Evolutionary conservation across 1,140 invertebrate species (phyloP).

Genomic region (Aphelenchoides fujianensis): DNA sequence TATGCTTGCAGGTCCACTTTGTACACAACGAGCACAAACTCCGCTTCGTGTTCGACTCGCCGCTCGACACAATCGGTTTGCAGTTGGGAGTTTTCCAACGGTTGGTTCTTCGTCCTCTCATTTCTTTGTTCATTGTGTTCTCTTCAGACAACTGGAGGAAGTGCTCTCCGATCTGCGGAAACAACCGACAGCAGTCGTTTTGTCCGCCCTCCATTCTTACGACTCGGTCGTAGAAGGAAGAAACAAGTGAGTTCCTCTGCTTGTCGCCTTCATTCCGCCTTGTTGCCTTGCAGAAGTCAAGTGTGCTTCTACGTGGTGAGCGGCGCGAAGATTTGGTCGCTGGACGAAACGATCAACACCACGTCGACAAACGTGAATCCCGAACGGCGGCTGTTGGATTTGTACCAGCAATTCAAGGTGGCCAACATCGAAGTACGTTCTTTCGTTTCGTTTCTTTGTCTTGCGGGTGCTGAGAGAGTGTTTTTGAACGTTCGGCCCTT

Average conservation of each 20-base stretch:
- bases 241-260: not conserved
- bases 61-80: slow-evolving; percentile 17
- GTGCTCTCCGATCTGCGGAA: slow-evolving; percentile 5
- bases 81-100: slow-evolving; percentile 20
- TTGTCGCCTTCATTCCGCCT: not conserved
- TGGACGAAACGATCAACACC: slow-evolving; percentile 18
- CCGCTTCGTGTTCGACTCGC: slow-evolving; percentile 26
- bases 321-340: no score
- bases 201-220: not conserved
- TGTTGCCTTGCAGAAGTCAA: slow-evolving; percentile 6
- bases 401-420: slow-evolving; percentile 16
- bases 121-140: not conserved
- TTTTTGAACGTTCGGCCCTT: no score
- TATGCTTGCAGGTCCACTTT: slow-evolving; percentile 23
- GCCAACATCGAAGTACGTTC: slow-evolving; percentile 29
- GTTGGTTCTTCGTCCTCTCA: not conserved
- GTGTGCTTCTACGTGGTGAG: slow-evolving; percentile 3
- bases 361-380: slow-evolving; percentile 12
- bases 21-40: slow-evolving; percentile 25
- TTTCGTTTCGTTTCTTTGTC: not conserved
- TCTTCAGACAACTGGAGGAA: slow-evolving; percentile 22
- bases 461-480: no score
- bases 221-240: slow-evolving; percentile 8
- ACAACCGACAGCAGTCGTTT: not conserved
- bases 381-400: slow-evolving; percentile 16